phyloP scores from a whole-genome alignment of 2,888 invertebrate genomes.

The Ryuthela nishihirai region DNA sequence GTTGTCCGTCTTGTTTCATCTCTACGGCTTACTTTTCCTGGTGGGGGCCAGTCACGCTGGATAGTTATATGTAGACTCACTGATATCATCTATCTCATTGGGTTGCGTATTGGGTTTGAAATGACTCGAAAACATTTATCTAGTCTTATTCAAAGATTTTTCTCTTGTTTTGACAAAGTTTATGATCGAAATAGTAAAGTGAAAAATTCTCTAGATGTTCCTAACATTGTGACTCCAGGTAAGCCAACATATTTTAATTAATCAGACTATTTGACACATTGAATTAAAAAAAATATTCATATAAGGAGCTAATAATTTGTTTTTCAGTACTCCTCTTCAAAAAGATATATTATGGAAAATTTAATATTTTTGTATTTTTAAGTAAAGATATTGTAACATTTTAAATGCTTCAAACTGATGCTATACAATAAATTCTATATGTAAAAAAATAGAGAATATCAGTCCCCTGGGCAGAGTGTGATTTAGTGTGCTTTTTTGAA shows the following conservation, averaged over 20 bases:
- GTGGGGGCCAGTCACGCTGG: conserved; percentile 68
- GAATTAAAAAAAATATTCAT: background rate
- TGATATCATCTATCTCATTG: conserved; percentile 69
- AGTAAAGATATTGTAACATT: no score
- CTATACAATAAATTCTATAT: no score
- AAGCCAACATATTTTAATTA: conserved; percentile 4
- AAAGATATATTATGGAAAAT: no score
- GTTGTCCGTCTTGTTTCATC: conserved; percentile 76
- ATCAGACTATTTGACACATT: background rate
- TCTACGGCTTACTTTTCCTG: conserved; percentile 73
- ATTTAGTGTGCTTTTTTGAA: no score
- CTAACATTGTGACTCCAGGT: conserved; percentile 1
- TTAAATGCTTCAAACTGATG: no score
- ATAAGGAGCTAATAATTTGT: background rate
- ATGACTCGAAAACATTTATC: conserved; percentile 52
- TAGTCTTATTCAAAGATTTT: conserved; percentile 65
- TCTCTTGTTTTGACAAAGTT: conserved; percentile 49
- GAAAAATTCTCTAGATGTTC: conserved; percentile 9
- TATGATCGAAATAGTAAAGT: conserved; percentile 23
- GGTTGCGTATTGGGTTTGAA: conserved; percentile 55
- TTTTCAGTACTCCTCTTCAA: no score
- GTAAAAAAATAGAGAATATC: no score
- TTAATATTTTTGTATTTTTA: no score
- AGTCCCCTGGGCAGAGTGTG: no score
- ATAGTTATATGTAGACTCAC: conserved; percentile 76